Evolutionary conservation across 92 coral and sea anemone species (phyloP).

Genomic region (Porites cylindrica): DNA sequence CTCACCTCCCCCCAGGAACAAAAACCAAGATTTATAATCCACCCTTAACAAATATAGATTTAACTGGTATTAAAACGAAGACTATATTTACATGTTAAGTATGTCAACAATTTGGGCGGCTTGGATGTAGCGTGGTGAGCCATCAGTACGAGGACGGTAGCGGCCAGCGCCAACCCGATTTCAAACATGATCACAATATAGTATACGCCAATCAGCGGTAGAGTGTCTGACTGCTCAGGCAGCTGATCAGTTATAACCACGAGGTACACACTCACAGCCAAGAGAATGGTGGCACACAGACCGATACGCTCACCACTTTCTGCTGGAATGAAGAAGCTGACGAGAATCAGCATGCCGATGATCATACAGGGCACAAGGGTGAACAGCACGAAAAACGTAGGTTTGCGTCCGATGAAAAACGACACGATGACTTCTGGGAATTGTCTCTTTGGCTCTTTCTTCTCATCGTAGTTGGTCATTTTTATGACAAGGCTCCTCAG

Average conservation of each 20-base stretch:
- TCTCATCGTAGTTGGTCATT: too few relatives aligned
- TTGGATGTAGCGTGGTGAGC: constrained; percentile 60
- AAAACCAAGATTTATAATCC: too few relatives aligned
- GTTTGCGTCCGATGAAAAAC: constrained; percentile 46
- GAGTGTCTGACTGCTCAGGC: constrained; percentile 69
- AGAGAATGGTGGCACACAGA: constrained; percentile 67
- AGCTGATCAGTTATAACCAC: constrained; percentile 70
- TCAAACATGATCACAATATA: constrained; percentile 72
- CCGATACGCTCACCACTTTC: constrained; percentile 84
- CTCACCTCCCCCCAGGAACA: too few relatives aligned
- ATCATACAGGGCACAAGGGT: constrained; percentile 74
- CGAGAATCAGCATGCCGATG: constrained; percentile 73
- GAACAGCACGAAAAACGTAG: constrained; percentile 67
- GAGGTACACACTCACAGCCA: constrained; percentile 77
- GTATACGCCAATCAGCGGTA: constrained; percentile 64
- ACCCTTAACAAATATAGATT: too few relatives aligned
- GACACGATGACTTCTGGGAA: constrained; percentile 34
- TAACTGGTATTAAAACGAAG: too few relatives aligned
- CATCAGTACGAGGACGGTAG: constrained; percentile 65
- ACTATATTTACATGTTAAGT: constrained; percentile 36
- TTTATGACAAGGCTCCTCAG: constrained; percentile 16
- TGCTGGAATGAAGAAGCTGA: constrained; percentile 80
- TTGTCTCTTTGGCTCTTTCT: too few relatives aligned
- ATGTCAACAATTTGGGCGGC: constrained; percentile 64
- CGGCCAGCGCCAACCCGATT: constrained; percentile 58